Base-by-base conservation (phyloP, 2,113 vertebrate genomes). In the Galeopterus variegatus region DNA sequence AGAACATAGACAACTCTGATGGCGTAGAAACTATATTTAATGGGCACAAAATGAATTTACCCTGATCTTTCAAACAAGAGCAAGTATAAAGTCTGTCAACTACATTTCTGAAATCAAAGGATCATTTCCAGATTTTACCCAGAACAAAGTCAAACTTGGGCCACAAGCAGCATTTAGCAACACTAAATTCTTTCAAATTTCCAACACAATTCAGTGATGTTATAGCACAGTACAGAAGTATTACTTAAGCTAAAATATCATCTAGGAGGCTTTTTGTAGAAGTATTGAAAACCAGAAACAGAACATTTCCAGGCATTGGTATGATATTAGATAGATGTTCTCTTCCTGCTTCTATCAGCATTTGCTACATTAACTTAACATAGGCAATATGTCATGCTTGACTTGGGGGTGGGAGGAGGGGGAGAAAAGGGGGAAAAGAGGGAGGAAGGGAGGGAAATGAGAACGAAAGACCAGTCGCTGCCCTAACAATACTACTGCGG, bases 401-500 rank as follows among this genome's bases (percentile, higher is more conserved):
- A 79, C 72, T 85, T 88, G 87, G 50, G 45, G 85, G 26, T 13
- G 26, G 48, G 1, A 11, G 36, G 0, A 13, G n/a, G 41, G 8
- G 56, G 31, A 83, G 70, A 92, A 24, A 36, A 33, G 23, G 54
- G 45, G 26, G 73, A 26, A 70, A 72, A 48, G 13, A 76, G 19
- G 75, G 79, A 67, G 81, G 70, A 58, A 90, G 83, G 86, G 81
- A 73, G 7, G n/a, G 36, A 54, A 75, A 77, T 45, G 58, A 93
- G 90, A 86, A 87, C 0, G 83, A 84, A 95, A 96, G 94, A 81
- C 58, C 88, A 94, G 95, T 95, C 80, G 96, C 95, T 97, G 95
- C 79, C 70, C 93, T 64, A 97, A 96, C 98, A 98, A 97, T 98
- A 96, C 69, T 8, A 54, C 72, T 92, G 97, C 1, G 97, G 97